These are phyloP conservation scores for Aegotheles bennettii DNA, from an alignment of 2,113 vertebrate genomes.

Conservation along the genomic window DNA sequence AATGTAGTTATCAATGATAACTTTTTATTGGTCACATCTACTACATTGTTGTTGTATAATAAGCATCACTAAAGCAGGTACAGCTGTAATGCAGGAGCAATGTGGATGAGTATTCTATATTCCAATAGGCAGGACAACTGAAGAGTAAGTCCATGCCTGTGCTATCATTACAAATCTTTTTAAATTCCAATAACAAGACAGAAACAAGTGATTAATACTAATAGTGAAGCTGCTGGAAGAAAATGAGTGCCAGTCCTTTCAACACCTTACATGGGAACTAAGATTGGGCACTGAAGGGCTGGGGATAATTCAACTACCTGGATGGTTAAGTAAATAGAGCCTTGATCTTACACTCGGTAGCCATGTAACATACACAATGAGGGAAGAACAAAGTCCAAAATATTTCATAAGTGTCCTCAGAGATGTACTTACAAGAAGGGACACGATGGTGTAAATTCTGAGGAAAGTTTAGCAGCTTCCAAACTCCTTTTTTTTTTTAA, in stretches of 20 bases:
- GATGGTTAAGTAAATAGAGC: not conserved
- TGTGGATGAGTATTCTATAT: fast-evolving
- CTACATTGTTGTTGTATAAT: not conserved
- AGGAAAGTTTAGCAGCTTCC: not conserved
- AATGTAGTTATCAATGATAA: not conserved
- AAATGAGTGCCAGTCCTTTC: not conserved
- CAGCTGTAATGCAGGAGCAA: not conserved
- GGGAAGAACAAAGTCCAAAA: not conserved
- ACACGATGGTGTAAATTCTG: not conserved
- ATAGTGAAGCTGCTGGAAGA: not conserved
- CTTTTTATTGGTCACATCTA: not conserved
- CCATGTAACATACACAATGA: not conserved
- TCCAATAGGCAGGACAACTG: not conserved
- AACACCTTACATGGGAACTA: not conserved
- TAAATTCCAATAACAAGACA: not conserved
- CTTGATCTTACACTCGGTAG: not conserved
- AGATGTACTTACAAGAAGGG: not conserved
- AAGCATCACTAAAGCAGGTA: not conserved
- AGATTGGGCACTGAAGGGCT: not conserved
- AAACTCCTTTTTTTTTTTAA: not conserved
- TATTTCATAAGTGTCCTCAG: not conserved
- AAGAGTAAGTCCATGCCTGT: not conserved
- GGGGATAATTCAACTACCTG: not conserved
- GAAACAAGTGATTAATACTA: not conserved
- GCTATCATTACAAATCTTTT: not conserved